phyloP scores from a whole-genome alignment of 2,888 invertebrate species.

The Dynastes hyllus region DNA sequence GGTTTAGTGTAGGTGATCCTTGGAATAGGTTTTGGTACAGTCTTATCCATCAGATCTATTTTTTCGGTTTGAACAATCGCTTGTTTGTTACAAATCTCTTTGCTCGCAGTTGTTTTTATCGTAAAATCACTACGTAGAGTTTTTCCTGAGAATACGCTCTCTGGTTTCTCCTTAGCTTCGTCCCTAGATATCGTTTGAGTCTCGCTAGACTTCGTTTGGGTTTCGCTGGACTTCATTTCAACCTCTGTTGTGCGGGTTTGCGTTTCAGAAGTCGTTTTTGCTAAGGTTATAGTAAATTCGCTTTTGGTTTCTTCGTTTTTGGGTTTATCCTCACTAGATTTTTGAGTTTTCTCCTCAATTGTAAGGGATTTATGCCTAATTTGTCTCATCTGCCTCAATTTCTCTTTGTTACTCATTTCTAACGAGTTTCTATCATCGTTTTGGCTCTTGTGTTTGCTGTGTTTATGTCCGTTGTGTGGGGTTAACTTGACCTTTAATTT shows the following conservation, averaged over 20 bases:
- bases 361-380: slow-evolving; percentile 67
- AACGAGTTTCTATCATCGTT: slow-evolving; percentile 18
- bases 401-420: slow-evolving; percentile 63
- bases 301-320: slow-evolving; percentile 4
- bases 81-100: slow-evolving; percentile 55
- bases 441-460: slow-evolving; percentile 67
- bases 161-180: slow-evolving; percentile 37
- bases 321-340: slow-evolving; percentile 47
- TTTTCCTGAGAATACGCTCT: slow-evolving; percentile 51
- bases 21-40: slow-evolving; percentile 66
- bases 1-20: slow-evolving; percentile 57
- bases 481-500: slow-evolving; percentile 75
- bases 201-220: slow-evolving; percentile 47
- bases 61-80: slow-evolving; percentile 61
- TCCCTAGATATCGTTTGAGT: slow-evolving; percentile 40
- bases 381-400: slow-evolving; percentile 69
- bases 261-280: slow-evolving; percentile 36
- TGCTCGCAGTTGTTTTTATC: slow-evolving; percentile 55
- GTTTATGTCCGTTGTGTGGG: slow-evolving; percentile 69
- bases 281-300: slow-evolving; percentile 39
- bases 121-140: slow-evolving; percentile 58
- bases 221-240: slow-evolving; percentile 43
- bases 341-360: slow-evolving; percentile 63
- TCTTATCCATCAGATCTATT: slow-evolving; percentile 62
- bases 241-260: slow-evolving; percentile 37